Evolutionary conservation across 2,888 invertebrate genomes (phyloP).

Genomic region (Notocelia uddmanniana): DNA sequence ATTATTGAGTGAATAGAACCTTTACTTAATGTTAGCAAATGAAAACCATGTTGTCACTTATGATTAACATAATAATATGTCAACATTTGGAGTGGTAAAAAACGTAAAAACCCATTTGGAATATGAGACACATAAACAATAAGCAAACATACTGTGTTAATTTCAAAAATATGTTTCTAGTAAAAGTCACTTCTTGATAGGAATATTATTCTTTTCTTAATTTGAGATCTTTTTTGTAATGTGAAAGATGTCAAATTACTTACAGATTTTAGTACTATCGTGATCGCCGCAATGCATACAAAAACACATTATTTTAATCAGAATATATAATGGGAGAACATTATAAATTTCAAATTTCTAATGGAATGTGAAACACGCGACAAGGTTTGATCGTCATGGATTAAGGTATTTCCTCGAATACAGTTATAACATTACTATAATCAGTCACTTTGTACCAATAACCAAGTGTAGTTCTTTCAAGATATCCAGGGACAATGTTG

Average conservation of each 20-base stretch:
- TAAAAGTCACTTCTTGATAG: not conserved
- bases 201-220: constrained; percentile 8
- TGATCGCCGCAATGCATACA: constrained; percentile 5
- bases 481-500: constrained; percentile 22
- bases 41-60: no score
- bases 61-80: no score
- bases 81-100: no score
- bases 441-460: not conserved
- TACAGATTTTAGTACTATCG: not conserved
- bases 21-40: no score
- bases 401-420: constrained; percentile 14
- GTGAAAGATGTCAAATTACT: constrained; percentile 10
- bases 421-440: not conserved
- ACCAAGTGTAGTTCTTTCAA: not conserved
- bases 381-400: not conserved
- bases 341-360: not conserved
- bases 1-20: no score
- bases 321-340: constrained; percentile 12
- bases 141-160: not conserved
- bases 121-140: not conserved
- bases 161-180: not conserved
- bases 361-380: constrained; percentile 2
- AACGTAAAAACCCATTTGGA: not conserved
- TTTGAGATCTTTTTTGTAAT: not conserved
- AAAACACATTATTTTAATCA: not conserved